Evolutionary conservation across 2,113 vertebrate species (phyloP), one percentile per base, ranked within the genome.

Genomic region (Pseudolaguvia tuberculata): DNA sequence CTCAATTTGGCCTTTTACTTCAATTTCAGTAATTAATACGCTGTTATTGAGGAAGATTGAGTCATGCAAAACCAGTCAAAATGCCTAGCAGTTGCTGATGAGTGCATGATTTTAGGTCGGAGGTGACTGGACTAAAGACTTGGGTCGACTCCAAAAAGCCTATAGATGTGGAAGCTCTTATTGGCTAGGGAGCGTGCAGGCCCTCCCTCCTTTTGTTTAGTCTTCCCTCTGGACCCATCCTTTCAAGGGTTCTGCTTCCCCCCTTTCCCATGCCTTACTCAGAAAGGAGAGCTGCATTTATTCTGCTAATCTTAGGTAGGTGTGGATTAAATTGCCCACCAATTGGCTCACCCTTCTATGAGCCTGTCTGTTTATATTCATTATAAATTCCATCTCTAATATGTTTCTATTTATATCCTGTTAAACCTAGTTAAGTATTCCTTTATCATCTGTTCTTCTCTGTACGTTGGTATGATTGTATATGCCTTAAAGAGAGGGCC

Each of bases 91-190:
- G 29, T 70, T 76, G 65, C 65, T 69, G n/a, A 76, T 65, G 21
- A 42, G 45, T 59, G 66, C 74, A 76, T 61, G 27, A 52, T 53
- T 76, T 59, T 61, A 76, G 68, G 66, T 69, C 45, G 29, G 42
- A 55, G 50, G 53, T 70, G 66, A 77, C 63, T 25, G 31, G 20
- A 39, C 50, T 80, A 57, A 77, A 63, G 75, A 70, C 63, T 70
- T 73, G 63, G 56, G 50, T 2, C 3, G 68, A 27, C 75, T 76
- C 66, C 75, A 70, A 62, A 59, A 17, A 62, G 66, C 67, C 45
- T 56, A 17, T 42, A 59, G 55, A 57, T 56, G 47, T 76, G 62
- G 72, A 59, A 76, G 66, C 66, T 66, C 11, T 20, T 70, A 21
- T 45, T 70, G 56, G 66, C 56, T 53, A 2, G 66, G 56, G 66